Evolutionary conservation across 2,888 invertebrate species (phyloP).

Genomic region (Watsonalla cultraria): DNA sequence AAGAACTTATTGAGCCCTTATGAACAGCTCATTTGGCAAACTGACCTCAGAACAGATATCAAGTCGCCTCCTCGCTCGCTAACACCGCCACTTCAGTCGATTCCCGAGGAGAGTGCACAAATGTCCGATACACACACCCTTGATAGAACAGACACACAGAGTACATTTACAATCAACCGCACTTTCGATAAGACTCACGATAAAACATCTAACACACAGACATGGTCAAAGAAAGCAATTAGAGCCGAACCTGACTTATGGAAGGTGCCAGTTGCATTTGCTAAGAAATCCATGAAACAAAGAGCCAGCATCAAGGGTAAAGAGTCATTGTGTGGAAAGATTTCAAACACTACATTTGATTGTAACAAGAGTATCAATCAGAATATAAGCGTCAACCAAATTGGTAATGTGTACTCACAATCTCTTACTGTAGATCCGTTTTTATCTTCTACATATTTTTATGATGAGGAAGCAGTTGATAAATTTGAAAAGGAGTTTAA

Average conservation of each 20-base stretch:
- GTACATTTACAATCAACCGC: constrained; percentile 64
- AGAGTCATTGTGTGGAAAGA: constrained; percentile 33
- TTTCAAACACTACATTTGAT: constrained; percentile 41
- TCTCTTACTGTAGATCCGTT: constrained; percentile 82
- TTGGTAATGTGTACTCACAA: constrained; percentile 66
- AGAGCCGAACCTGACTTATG: constrained; percentile 57
- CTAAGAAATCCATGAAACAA: constrained; percentile 42
- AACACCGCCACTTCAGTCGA: constrained; percentile 64
- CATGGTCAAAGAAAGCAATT: constrained; percentile 64
- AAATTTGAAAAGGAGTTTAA: constrained; percentile 85
- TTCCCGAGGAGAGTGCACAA: constrained; percentile 70
- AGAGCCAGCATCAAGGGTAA: constrained; percentile 35
- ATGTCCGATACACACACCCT: constrained; percentile 50
- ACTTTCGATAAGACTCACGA: constrained; percentile 58
- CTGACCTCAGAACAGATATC: constrained; percentile 38
- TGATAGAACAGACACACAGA: constrained; percentile 48
- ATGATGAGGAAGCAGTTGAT: constrained; percentile 83
- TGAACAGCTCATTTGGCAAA: constrained; percentile 61
- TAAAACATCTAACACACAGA: constrained; percentile 35
- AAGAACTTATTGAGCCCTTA: constrained; percentile 30
- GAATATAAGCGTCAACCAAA: constrained; percentile 52
- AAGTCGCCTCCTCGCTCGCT: constrained; percentile 60
- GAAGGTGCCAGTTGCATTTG: constrained; percentile 52
- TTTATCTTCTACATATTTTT: constrained; percentile 81
- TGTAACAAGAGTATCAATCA: constrained; percentile 66